A percentile compares a stretch with the other conserved stretches of the same genome.
These are phyloP conservation scores for Drosophila kokeensis DNA, from an alignment of 2,888 invertebrate species.

Conservation along the genomic window DNA sequence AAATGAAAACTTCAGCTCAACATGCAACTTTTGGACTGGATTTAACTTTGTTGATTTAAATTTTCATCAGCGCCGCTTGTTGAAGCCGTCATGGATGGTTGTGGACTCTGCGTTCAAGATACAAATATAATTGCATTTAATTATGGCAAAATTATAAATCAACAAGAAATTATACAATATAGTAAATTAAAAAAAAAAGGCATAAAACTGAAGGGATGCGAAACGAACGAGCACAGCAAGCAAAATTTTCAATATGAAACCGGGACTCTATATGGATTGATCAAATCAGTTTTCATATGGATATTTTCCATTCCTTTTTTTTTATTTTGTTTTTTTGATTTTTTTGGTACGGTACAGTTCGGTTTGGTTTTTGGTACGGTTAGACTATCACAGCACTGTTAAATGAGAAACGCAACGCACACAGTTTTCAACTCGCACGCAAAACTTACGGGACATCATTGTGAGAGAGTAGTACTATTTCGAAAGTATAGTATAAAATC, in stretches of 20 bases:
- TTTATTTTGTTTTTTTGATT: neutral
- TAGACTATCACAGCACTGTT: constrained; percentile 81
- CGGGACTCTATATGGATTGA: constrained; percentile 37
- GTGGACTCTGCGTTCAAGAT: constrained; percentile 88
- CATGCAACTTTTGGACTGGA: constrained; percentile 68
- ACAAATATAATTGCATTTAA: constrained; percentile 67
- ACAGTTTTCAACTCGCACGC: constrained; percentile 68
- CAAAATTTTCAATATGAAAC: constrained; percentile 39
- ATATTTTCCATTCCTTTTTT: neutral
- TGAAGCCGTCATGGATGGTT: constrained; percentile 87
- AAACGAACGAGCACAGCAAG: constrained; percentile 54
- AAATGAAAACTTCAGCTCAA: constrained; percentile 60
- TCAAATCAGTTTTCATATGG: constrained; percentile 41
- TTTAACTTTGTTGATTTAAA: constrained; percentile 88
- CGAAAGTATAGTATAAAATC: constrained; percentile 57
- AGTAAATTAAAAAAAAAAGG: constrained; percentile 3
- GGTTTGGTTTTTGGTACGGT: constrained; percentile 46
- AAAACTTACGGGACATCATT: constrained; percentile 68
- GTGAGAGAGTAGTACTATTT: constrained; percentile 31
- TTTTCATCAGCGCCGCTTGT: constrained; percentile 90
- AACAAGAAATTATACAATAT: constrained; percentile 31
- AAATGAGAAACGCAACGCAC: constrained; percentile 67
- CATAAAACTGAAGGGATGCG: constrained; percentile 23
- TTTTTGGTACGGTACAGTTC: constrained; percentile 42
- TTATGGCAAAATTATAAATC: constrained; percentile 53